A percentile compares a stretch with the other conserved stretches of the same genome.
phyloP scores from a whole-genome alignment of 2,888 invertebrate species.

The Cataglyphis cursor region DNA sequence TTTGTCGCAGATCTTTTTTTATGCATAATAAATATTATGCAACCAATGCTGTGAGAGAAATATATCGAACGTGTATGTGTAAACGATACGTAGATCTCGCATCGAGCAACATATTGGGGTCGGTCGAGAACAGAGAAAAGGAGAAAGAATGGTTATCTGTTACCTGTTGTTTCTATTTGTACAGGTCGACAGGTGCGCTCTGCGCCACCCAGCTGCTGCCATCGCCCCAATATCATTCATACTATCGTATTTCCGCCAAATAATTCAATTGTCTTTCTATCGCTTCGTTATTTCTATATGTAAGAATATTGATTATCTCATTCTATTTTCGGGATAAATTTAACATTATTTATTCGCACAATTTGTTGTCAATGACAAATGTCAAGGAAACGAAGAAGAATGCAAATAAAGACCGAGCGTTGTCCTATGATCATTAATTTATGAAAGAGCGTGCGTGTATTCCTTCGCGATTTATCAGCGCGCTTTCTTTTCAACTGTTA shows the following conservation, averaged over 20 bases:
- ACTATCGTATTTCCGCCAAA: conserved; percentile 70
- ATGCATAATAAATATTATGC: background rate
- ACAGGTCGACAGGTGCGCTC: conserved; percentile 84
- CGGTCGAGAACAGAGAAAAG: conserved; percentile 55
- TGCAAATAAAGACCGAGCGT: conserved; percentile 6
- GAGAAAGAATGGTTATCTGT: conserved; percentile 65
- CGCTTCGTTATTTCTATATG: conserved; percentile 62
- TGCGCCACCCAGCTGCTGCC: conserved; percentile 85
- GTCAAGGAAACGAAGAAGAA: background rate
- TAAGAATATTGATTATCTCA: conserved; percentile 65
- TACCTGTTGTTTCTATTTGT: conserved; percentile 83
- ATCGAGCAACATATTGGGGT: conserved; percentile 58
- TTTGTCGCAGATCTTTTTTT: background rate
- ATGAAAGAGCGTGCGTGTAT: conserved; percentile 66
- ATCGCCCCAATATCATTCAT: conserved; percentile 80
- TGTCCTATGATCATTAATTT: conserved; percentile 40
- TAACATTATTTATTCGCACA: background rate
- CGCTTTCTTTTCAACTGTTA: conserved; percentile 72
- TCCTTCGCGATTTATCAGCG: conserved; percentile 76
- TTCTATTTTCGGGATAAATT: conserved; percentile 21
- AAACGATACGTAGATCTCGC: conserved; percentile 21
- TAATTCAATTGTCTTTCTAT: conserved; percentile 66
- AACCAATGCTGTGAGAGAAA: background rate
- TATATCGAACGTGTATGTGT: background rate
- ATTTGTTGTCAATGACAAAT: conserved; percentile 5